These are phyloP conservation scores for Argynnis bischoffii DNA, from an alignment of 2,888 invertebrate species.

Conservation along the genomic window DNA sequence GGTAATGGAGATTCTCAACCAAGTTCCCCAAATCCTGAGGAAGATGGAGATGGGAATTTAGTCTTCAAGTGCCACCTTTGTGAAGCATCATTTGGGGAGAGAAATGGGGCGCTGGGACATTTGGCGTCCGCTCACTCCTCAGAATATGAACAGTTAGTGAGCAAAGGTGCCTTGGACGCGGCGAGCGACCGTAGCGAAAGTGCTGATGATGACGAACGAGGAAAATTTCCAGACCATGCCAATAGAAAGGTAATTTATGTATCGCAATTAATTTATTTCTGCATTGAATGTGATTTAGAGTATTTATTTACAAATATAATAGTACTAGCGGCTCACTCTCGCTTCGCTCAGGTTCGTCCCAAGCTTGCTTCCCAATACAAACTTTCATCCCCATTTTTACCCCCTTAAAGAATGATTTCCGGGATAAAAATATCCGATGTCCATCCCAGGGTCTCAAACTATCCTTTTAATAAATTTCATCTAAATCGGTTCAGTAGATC, in stretches of 20 bases:
- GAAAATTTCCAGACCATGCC: slow-evolving; percentile 93
- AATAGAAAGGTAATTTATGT: slow-evolving; percentile 88
- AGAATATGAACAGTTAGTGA: slow-evolving; percentile 91
- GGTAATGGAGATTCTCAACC: slow-evolving; percentile 73
- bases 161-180: slow-evolving; percentile 87
- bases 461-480: too few relatives aligned
- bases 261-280: too few relatives aligned
- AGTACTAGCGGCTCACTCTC: too few relatives aligned
- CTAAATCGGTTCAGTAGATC: too few relatives aligned
- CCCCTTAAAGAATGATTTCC: too few relatives aligned
- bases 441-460: too few relatives aligned
- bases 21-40: slow-evolving; percentile 67
- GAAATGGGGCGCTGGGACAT: slow-evolving; percentile 91
- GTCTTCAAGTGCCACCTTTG: slow-evolving; percentile 97
- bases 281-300: too few relatives aligned
- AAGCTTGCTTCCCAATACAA: too few relatives aligned
- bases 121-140: slow-evolving; percentile 88
- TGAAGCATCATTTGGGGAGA: slow-evolving; percentile 91
- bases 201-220: slow-evolving; percentile 85
- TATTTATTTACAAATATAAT: too few relatives aligned
- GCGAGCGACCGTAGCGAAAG: slow-evolving; percentile 85
- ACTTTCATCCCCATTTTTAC: too few relatives aligned
- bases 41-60: slow-evolving; percentile 81
- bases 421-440: too few relatives aligned
- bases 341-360: too few relatives aligned